Evolutionary conservation across 2,888 invertebrate genomes (phyloP).

Genomic region (Drosophila diplacantha): DNA sequence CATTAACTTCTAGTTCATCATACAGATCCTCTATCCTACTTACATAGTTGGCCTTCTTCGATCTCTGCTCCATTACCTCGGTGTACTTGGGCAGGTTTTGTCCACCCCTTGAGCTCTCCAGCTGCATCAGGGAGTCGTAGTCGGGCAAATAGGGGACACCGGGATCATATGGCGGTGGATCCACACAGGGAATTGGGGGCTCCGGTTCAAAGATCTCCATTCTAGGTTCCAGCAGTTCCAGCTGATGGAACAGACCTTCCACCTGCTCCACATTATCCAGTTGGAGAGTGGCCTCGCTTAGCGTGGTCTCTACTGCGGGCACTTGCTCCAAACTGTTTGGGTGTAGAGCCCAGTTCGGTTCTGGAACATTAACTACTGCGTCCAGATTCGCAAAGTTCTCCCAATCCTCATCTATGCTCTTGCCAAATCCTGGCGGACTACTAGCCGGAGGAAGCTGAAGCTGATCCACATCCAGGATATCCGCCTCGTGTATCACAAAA

Average conservation of each 20-base stretch:
- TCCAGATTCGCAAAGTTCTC: conserved; percentile 65
- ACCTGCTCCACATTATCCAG: conserved; percentile 38
- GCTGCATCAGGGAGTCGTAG: conserved; percentile 58
- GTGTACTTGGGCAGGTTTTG: conserved; percentile 51
- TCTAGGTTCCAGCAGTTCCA: conserved; percentile 45
- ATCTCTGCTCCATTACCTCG: conserved; percentile 40
- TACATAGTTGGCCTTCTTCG: conserved; percentile 40
- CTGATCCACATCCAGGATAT: conserved; percentile 56
- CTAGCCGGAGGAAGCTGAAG: conserved; percentile 24
- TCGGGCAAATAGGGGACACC: conserved; percentile 50
- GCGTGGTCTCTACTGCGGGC: conserved; percentile 31
- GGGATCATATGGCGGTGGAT: conserved; percentile 55
- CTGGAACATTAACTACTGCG: conserved; percentile 30
- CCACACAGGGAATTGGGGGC: neutral
- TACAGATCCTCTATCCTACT: conserved; percentile 61
- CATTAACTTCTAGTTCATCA: conserved; percentile 44
- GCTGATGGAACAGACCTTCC: conserved; percentile 43
- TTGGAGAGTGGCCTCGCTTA: conserved; percentile 6
- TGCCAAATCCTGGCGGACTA: conserved; percentile 65
- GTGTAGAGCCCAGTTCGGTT: conserved; percentile 50
- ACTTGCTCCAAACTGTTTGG: conserved; percentile 37
- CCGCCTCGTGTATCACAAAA: conserved; percentile 68
- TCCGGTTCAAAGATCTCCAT: conserved; percentile 9
- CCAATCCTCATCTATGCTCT: conserved; percentile 72
- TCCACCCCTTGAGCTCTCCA: conserved; percentile 28